Conservation (phyloP, 2,888 invertebrate genomes). For the Zelleria hepariella region DNA sequence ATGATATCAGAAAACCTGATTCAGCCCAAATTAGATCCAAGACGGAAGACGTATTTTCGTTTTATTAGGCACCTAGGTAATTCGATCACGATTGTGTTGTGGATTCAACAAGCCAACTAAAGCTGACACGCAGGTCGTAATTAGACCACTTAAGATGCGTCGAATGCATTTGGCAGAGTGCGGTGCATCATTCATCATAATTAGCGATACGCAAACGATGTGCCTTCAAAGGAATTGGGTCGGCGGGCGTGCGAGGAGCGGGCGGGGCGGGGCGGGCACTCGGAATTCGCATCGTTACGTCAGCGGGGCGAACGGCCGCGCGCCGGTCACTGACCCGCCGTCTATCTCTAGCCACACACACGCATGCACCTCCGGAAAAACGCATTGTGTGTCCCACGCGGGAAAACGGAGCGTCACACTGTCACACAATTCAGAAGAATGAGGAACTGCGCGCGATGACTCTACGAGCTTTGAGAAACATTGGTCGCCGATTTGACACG, state of each 20-base stretch:
- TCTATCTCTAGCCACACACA: slow-evolving; percentile 62
- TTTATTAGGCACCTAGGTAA: too few relatives aligned
- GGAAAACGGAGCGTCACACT: too few relatives aligned
- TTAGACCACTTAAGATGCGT: slow-evolving; percentile 9
- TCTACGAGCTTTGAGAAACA: not conserved
- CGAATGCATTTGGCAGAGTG: slow-evolving; percentile 6
- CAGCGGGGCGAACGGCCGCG: slow-evolving; percentile 65
- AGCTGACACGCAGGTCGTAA: not conserved
- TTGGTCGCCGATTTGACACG: too few relatives aligned
- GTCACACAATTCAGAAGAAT: too few relatives aligned
- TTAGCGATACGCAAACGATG: slow-evolving; percentile 66
- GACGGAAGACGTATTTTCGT: too few relatives aligned
- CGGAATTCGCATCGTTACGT: slow-evolving; percentile 71
- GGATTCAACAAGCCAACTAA: not conserved
- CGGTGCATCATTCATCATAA: slow-evolving; percentile 38
- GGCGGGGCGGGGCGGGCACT: slow-evolving; percentile 30
- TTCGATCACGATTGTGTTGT: too few relatives aligned
- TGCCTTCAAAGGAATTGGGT: slow-evolving; percentile 69
- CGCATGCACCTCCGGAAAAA: slow-evolving; percentile 32
- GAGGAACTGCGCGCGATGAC: too few relatives aligned
- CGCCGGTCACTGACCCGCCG: slow-evolving; percentile 61
- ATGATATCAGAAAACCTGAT: too few relatives aligned
- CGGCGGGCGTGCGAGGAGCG: slow-evolving; percentile 32
- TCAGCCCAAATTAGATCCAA: too few relatives aligned
- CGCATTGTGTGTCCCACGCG: too few relatives aligned